Conservation (phyloP, 2,797 vertebrate species). For the Scyliorhinus canicula region DNA sequence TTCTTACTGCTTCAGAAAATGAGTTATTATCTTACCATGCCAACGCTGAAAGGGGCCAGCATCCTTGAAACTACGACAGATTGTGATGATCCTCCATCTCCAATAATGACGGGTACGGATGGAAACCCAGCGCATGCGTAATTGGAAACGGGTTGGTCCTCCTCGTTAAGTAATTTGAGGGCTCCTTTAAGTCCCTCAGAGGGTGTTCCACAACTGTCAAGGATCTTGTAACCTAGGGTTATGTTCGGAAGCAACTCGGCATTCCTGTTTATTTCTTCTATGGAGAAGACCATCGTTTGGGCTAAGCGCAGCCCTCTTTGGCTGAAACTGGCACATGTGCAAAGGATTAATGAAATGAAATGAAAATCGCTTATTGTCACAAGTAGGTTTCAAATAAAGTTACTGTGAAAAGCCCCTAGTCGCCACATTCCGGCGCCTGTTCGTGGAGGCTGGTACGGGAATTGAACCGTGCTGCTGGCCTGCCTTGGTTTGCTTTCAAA, state of each 20-base stretch:
- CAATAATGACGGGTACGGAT: not conserved
- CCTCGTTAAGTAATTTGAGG: not conserved
- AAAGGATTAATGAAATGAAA: too few species aligned
- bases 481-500: too few species aligned
- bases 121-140: not conserved
- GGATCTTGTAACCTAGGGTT: not conserved
- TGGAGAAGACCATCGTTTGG: not conserved
- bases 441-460: too few species aligned
- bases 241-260: not conserved
- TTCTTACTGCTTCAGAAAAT: not conserved
- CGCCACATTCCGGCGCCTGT: too few species aligned
- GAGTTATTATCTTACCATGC: not conserved
- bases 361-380: too few species aligned
- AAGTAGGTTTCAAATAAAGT: too few species aligned
- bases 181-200: not conserved
- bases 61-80: not conserved
- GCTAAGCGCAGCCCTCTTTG: not conserved
- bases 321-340: not conserved
- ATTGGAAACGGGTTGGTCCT: not conserved
- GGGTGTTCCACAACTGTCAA: not conserved
- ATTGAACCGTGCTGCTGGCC: too few species aligned
- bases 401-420: too few species aligned
- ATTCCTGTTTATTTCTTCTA: conserved; percentile 8
- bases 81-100: not conserved
- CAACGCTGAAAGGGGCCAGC: not conserved